A percentile compares a stretch with the other conserved stretches of the same genome.
phyloP scores from a whole-genome alignment of 53 echinoderm and acorn worm species.

The Glandiceps talaboti region DNA sequence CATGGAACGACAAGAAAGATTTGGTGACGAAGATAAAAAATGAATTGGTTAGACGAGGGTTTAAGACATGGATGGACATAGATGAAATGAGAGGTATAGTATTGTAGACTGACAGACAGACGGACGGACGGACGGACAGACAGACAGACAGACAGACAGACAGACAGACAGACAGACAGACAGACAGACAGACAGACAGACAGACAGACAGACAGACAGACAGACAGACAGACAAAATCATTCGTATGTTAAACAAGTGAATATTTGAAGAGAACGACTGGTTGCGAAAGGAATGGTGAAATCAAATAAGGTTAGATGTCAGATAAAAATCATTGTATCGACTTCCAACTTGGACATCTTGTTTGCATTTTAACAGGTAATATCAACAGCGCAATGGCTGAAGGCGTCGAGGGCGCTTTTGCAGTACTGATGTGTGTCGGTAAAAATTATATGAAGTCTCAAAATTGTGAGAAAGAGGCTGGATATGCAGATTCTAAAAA shows the following conservation, averaged over 20 bases:
- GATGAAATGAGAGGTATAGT: neutral
- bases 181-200: too few relatives aligned
- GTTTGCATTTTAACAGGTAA: neutral
- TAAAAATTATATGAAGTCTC: neutral
- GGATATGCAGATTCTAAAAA: neutral
- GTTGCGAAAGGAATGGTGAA: too few relatives aligned
- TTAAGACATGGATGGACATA: neutral
- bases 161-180: too few relatives aligned
- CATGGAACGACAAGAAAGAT: neutral
- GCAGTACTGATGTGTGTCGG: neutral
- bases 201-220: too few relatives aligned
- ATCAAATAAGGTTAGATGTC: too few relatives aligned
- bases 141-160: too few relatives aligned
- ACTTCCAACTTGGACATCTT: too few relatives aligned
- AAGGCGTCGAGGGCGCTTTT: neutral
- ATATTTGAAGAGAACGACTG: too few relatives aligned
- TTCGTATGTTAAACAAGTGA: too few relatives aligned
- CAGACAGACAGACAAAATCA: too few relatives aligned
- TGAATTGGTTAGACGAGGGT: neutral
- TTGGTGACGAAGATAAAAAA: neutral
- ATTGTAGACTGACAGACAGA: neutral
- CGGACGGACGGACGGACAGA: neutral
- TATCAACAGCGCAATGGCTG: neutral
- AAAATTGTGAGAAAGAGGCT: neutral
- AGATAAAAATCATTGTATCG: too few relatives aligned